A percentile compares a stretch with the other conserved stretches of the same genome.
Conservation (phyloP, 2,797 vertebrate species). For the Percopsis omiscomaycus region DNA sequence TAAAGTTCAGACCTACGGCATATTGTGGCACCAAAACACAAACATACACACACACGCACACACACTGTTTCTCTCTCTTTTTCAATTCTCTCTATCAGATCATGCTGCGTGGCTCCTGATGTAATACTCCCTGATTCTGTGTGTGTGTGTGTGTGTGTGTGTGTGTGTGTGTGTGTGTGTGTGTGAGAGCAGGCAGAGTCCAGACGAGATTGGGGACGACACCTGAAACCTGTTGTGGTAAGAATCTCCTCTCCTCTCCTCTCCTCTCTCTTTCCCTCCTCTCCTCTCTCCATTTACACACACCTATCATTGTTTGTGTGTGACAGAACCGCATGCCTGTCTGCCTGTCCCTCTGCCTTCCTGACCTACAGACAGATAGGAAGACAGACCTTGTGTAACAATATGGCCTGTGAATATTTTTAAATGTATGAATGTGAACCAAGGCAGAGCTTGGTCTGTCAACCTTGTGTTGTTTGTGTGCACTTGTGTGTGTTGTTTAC, state of each 20-base stretch:
- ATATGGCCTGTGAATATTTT: no score
- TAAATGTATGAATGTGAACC: no score
- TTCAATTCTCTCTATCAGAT: background rate
- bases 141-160: conserved; percentile 7
- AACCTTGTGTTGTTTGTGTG: background rate
- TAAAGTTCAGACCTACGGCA: background rate
- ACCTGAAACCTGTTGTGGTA: conserved; percentile 1
- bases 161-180: background rate
- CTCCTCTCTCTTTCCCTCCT: background rate
- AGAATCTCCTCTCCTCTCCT: background rate
- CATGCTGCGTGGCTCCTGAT: background rate
- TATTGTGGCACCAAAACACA: no score
- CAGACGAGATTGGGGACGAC: background rate
- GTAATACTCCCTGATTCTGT: background rate
- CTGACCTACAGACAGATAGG: no score
- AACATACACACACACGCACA: no score
- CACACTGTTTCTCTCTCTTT: no score
- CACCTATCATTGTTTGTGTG: no score
- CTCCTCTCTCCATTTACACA: no score
- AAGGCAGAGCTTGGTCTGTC: no score
- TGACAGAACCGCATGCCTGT: no score
- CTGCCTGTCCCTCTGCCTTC: no score
- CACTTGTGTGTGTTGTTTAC: conserved; percentile 26
- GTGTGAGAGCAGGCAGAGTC: background rate
- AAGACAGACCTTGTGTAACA: no score